Evolutionary conservation across 2,797 vertebrate species (phyloP).

Genomic region (Buceros bicornis): DNA sequence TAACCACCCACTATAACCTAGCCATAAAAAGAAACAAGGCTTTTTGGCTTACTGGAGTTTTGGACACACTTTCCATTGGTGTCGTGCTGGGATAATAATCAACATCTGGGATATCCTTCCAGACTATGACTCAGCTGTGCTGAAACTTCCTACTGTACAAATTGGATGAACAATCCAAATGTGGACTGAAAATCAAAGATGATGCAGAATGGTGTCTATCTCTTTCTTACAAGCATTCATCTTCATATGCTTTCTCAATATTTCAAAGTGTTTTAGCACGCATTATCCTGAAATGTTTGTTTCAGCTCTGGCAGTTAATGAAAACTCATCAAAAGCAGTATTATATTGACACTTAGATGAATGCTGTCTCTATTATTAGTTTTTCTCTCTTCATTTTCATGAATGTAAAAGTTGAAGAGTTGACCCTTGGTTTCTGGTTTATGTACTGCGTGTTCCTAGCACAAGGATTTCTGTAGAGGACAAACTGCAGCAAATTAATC

Average conservation of each 20-base stretch:
- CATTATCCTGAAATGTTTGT: neutral
- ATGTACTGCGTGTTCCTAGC: neutral
- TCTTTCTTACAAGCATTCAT: neutral
- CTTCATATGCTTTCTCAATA: neutral
- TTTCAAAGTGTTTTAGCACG: neutral
- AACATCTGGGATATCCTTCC: neutral
- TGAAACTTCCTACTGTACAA: neutral
- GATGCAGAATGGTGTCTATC: neutral
- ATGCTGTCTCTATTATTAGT: neutral
- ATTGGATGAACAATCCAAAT: conserved; percentile 6
- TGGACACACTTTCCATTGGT: neutral
- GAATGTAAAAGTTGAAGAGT: neutral
- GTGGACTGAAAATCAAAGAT: conserved; percentile 5
- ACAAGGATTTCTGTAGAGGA: neutral
- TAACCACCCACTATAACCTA: neutral
- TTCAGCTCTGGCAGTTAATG: neutral
- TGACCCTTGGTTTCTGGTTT: conserved; percentile 12
- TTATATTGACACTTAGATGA: neutral
- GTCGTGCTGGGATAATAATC: neutral
- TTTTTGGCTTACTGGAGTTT: neutral
- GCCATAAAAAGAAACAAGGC: neutral
- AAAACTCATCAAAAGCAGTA: conserved; percentile 49
- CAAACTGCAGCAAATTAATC: neutral
- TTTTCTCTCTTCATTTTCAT: neutral
- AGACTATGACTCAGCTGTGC: neutral